Conservation (phyloP, 2,113 vertebrate genomes). For the Alligator mississippiensis region DNA sequence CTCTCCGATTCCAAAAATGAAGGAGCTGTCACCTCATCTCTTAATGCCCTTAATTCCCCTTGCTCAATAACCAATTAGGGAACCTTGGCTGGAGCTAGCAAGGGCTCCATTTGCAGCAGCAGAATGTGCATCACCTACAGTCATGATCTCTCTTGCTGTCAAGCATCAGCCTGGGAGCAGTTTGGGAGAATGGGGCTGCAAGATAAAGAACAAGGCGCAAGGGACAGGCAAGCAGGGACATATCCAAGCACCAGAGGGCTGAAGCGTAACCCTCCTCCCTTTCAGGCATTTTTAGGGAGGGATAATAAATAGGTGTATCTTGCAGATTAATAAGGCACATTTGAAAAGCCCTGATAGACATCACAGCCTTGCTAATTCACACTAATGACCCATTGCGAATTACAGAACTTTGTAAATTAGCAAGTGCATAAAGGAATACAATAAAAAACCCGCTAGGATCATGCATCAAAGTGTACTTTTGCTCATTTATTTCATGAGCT, state of each 20-base stretch:
- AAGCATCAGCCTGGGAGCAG: slow-evolving; percentile 40
- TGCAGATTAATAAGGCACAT: slow-evolving; percentile 50
- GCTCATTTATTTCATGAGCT: not conserved
- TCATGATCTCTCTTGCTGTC: slow-evolving; percentile 62
- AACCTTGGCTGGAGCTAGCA: slow-evolving; percentile 42
- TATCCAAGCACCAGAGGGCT: not conserved
- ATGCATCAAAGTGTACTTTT: not conserved
- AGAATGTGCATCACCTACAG: not conserved
- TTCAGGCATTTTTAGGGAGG: not conserved
- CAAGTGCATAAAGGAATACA: slow-evolving; percentile 21
- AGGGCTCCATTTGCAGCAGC: slow-evolving; percentile 33
- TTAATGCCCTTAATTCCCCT: slow-evolving; percentile 61
- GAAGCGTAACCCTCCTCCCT: not conserved
- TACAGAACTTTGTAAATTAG: slow-evolving; percentile 43
- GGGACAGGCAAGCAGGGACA: not conserved
- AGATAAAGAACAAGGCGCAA: slow-evolving; percentile 5
- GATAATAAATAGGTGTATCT: slow-evolving; percentile 59
- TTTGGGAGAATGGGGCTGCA: not conserved
- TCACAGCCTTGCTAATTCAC: slow-evolving; percentile 61
- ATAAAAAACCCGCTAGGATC: not conserved
- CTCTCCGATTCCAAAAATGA: not conserved
- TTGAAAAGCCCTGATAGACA: slow-evolving; percentile 40
- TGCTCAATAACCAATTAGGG: slow-evolving; percentile 66
- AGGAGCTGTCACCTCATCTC: slow-evolving; percentile 44
- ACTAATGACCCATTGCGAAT: slow-evolving; percentile 63